Base-by-base conservation (phyloP, 2,888 invertebrate species). In the Drosophila picticornis region DNA sequence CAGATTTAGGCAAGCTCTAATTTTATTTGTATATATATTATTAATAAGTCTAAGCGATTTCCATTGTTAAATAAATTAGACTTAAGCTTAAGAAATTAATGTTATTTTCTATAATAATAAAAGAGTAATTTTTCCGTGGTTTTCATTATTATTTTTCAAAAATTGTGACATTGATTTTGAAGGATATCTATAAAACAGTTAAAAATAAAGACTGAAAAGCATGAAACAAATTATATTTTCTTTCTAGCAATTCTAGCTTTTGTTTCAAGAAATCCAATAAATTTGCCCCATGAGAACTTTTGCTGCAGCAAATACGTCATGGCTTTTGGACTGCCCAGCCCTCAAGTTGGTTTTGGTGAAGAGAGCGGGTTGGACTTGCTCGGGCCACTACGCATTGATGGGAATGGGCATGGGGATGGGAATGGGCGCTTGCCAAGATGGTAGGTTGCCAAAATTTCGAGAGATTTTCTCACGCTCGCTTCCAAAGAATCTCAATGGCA, bases 381-480 rank as follows among this genome's bases (percentile, higher is more conserved):
- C 51, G 52, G 72, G 40, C 52, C 72, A 79, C 46, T 56, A 79
- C 76, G 80, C 72, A 80, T 31, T 68, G 38, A 29, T 56, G 29
- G 56, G 56, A 27, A 56, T 46, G 80, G 83, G 79, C 72, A 36
- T 55, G 55, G 55, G 55, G 11, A 55, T 83, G 84, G 83, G 79
- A 75, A 83, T 84, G 88, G 67, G 70, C 79, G 81, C 80, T 81
- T 85, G 88, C 84, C 88, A 85, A 85, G 82, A 85, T 88, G 86
- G 72, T 84, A 72, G 88, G 70, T 80, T 85, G 84, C 84, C 84
- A 85, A 85, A 88, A 83, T 84, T 79, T 83, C 76, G 68, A 66
- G 63, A 84, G 75, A 83, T 82, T 86, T 84, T 80, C 88, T 74
- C 82, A 84, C 84, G 75, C 80, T 84, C 82, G 78, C 80, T 86